These are phyloP conservation scores for Aythya baeri DNA, from an alignment of 2,113 vertebrate genomes.

Conservation along the genomic window DNA sequence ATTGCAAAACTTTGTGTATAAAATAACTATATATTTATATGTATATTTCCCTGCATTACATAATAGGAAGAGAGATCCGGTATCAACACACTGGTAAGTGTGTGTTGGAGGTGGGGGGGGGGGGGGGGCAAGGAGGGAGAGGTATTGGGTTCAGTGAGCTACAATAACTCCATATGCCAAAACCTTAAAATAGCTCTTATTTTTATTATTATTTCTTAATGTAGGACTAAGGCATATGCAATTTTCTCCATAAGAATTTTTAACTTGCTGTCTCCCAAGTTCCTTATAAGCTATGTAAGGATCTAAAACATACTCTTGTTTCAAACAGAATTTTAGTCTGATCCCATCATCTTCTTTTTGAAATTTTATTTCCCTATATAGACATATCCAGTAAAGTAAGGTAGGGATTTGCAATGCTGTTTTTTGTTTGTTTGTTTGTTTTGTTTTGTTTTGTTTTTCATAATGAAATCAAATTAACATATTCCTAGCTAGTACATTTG, in stretches of 20 bases:
- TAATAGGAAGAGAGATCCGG: slow-evolving; percentile 39
- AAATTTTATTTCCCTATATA: not conserved
- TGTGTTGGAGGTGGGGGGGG: too few species aligned
- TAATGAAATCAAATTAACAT: not conserved
- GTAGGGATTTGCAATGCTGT: not conserved
- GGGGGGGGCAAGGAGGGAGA: too few species aligned
- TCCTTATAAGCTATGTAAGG: not conserved
- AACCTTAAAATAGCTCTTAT: slow-evolving; percentile 40
- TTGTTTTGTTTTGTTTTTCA: not conserved
- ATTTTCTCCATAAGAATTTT: slow-evolving; percentile 7
- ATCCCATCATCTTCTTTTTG: not conserved
- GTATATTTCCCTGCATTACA: slow-evolving; percentile 21
- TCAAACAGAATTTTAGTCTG: not conserved
- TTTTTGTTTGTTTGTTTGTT: not conserved
- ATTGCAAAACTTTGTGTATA: slow-evolving; percentile 46
- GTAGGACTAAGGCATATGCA: slow-evolving; percentile 21
- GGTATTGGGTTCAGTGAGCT: not conserved
- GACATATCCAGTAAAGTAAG: not conserved
- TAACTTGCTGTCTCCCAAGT: not conserved
- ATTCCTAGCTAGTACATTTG: not conserved
- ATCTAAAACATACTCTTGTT: not conserved
- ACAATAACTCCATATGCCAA: slow-evolving; percentile 50
- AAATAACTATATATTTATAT: slow-evolving; percentile 42
- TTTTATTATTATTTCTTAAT: not conserved
- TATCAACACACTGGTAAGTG: slow-evolving; percentile 4